Base-by-base conservation (phyloP, 2,888 invertebrate genomes). In the Scrobipalpa costella region DNA sequence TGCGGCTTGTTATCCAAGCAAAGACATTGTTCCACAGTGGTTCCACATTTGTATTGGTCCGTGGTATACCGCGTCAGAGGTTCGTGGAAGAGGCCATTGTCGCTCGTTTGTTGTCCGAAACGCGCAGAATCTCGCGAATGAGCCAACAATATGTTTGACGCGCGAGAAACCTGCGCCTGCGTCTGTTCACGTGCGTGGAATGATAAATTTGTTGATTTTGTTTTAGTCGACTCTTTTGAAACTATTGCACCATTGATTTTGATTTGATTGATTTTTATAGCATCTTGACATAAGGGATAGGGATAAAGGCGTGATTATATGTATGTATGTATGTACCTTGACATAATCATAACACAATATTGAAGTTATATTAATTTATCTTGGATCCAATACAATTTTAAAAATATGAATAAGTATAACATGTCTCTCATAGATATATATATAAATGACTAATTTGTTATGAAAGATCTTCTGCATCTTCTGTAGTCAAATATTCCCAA, bases 21-120 rank as follows among this genome's bases (percentile, higher is more conserved):
- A 69, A 72, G 75, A 55, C 86, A 90, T 90, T 91, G 90, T 91
- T 89, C 85, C 81, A 85, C 85, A 86, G 90, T 90, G 90, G 90
- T 91, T 89, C 85, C 81, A 85, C 85, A 86, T 88, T 85, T 84
- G 88, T 77, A 83, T 82, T 74, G 73, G 76, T 40, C 40, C 40
- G 40, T 13, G 40, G 40, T 40, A 44, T n/a, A n/a, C 78, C 79
- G 78, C 86, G 88, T 88, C 88, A 84, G 72, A 80, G 79, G 73
- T 90, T 89, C 90, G 68, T 80, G 88, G 88, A 90, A 80, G 79
- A 21, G 74, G 77, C 89, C 88, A 91, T 90, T 91, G 90, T 91
- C 81, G 84, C 78, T 66, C 87, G 86, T 88, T 90, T 90, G 90
- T 90, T 91, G 86, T 81, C 78, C 78, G 81, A 85, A 83, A 79